These are phyloP conservation scores for Andrena flavipes DNA, from an alignment of 2,888 invertebrate genomes.

Conservation along the genomic window DNA sequence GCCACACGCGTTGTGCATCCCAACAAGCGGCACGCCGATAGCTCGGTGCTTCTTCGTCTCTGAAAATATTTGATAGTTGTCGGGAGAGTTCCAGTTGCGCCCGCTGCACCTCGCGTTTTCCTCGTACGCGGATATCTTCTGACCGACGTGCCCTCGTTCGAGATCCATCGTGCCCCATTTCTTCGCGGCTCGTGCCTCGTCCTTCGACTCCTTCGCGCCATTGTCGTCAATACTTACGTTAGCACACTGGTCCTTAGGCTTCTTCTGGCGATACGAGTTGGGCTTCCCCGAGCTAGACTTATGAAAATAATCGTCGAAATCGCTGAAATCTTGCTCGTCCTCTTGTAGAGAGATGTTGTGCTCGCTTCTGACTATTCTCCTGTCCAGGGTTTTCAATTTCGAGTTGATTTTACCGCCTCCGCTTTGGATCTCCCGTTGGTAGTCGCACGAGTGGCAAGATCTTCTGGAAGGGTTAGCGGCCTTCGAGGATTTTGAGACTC, in stretches of 20 bases:
- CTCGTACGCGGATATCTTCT: slow-evolving; percentile 81
- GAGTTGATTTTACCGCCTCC: neutral
- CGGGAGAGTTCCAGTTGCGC: slow-evolving; percentile 17
- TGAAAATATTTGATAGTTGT: slow-evolving; percentile 38
- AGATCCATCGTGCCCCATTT: slow-evolving; percentile 54
- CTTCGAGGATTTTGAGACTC: slow-evolving; percentile 15
- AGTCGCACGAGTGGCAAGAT: slow-evolving; percentile 60
- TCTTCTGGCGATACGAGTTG: slow-evolving; percentile 1
- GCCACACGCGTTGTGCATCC: slow-evolving; percentile 81
- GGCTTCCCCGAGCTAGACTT: slow-evolving; percentile 30
- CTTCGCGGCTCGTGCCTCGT: slow-evolving; percentile 1
- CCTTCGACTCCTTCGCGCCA: neutral
- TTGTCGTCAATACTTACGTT: neutral
- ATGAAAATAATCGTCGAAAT: slow-evolving; percentile 61
- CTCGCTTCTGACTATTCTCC: slow-evolving; percentile 42
- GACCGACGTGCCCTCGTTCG: slow-evolving; percentile 75
- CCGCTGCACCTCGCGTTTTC: slow-evolving; percentile 70
- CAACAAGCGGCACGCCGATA: slow-evolving; percentile 82
- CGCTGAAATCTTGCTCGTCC: slow-evolving; percentile 34
- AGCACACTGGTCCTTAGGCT: neutral
- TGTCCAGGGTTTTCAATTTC: slow-evolving; percentile 43
- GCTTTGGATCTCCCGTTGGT: slow-evolving; percentile 34
- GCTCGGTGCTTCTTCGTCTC: slow-evolving; percentile 67
- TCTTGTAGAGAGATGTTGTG: slow-evolving; percentile 20
- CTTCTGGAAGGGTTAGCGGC: slow-evolving; percentile 8